Conservation (phyloP, 2,797 vertebrate species). For the Pseudochirops cupreus region DNA sequence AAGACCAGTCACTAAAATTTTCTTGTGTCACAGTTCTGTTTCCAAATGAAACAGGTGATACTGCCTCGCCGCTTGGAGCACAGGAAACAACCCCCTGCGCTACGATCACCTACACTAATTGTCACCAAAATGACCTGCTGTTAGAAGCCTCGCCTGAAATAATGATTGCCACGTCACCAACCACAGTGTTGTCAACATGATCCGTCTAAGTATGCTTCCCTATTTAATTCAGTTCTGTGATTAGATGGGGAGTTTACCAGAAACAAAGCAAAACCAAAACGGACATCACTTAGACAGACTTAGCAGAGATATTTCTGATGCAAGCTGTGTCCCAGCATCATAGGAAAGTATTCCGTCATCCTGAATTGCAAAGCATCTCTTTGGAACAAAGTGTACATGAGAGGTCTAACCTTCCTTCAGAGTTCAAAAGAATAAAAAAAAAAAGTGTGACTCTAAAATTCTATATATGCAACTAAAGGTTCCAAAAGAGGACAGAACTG, state of each 20-base stretch:
- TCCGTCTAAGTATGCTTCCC: conserved; percentile 5
- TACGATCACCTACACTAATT: not conserved
- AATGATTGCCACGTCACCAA: not conserved
- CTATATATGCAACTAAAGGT: conserved; percentile 75
- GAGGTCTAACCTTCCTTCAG: conserved; percentile 61
- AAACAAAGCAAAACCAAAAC: conserved; percentile 52
- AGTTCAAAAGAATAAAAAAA: conserved; percentile 75
- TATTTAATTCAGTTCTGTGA: conserved; percentile 29
- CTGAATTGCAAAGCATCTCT: conserved; percentile 50
- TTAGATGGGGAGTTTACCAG: conserved; percentile 27
- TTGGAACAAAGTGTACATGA: conserved; percentile 62
- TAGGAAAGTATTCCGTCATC: conserved; percentile 67
- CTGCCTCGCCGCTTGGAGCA: not conserved
- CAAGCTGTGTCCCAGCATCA: conserved; percentile 62
- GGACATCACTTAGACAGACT: conserved; percentile 57
- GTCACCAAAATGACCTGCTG: conserved; percentile 17
- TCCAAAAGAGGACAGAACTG: conserved; percentile 69
- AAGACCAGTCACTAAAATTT: conserved; percentile 22
- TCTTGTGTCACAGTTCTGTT: conserved; percentile 22
- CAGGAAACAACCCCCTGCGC: not conserved
- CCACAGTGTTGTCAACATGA: conserved; percentile 29
- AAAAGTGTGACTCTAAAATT: conserved; percentile 70
- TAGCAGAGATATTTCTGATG: conserved; percentile 36
- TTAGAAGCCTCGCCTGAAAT: conserved; percentile 44
- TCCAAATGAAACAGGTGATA: conserved; percentile 24